These are phyloP conservation scores for Musca vetustissima DNA, from an alignment of 1,140 invertebrate species.

Conservation along the genomic window DNA sequence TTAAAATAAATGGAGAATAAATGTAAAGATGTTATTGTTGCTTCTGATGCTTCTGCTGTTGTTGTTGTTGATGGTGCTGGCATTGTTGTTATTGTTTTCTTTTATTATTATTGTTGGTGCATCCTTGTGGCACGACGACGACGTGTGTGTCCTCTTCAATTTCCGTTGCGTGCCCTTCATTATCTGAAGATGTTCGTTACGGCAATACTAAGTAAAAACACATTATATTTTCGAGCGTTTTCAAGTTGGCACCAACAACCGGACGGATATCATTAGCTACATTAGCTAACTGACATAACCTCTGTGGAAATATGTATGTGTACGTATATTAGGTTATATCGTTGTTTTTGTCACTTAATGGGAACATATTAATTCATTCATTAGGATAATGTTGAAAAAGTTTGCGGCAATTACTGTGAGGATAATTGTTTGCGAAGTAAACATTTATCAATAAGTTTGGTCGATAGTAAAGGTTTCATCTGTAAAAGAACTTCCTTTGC, in stretches of 20 bases:
- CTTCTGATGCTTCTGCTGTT: neutral
- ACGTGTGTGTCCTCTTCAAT: constrained; percentile 26
- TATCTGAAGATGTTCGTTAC: constrained; percentile 2
- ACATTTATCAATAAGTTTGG: too few species aligned
- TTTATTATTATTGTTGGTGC: constrained; percentile 17
- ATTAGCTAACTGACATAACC: constrained; percentile 14
- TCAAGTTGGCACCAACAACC: constrained; percentile 6
- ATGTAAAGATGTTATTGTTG: neutral
- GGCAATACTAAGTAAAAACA: too few species aligned
- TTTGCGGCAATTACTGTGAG: too few species aligned
- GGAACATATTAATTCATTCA: too few species aligned
- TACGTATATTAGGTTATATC: neutral
- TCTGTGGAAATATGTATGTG: too few species aligned
- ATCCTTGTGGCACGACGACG: constrained; percentile 18
- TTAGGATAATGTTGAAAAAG: too few species aligned
- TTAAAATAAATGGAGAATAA: too few species aligned
- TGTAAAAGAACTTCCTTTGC: too few species aligned
- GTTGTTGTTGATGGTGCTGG: neutral
- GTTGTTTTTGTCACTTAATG: neutral
- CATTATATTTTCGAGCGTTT: too few species aligned
- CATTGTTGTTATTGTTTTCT: constrained; percentile 8
- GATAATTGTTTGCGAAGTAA: too few species aligned
- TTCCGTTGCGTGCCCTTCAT: constrained; percentile 23
- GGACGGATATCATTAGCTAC: constrained; percentile 23
- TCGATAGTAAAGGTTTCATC: too few species aligned